A percentile compares a stretch with the other conserved stretches of the same genome.
Conservation (phyloP, 2,888 invertebrate species). For the Drosophila mettleri region DNA sequence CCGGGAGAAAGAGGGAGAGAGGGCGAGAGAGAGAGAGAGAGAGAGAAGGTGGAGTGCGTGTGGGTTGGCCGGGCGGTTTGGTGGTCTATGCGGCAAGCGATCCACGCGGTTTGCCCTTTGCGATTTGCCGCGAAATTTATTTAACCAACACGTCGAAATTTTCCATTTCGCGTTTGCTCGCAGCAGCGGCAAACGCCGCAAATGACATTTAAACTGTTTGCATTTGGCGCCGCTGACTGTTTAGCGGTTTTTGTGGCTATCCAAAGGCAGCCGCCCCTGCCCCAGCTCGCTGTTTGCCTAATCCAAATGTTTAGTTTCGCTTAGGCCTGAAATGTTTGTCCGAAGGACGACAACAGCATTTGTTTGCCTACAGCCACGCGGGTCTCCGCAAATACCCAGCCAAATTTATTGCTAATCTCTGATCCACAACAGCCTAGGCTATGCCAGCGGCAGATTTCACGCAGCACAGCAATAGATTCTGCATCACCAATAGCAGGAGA, state of each 20-base stretch:
- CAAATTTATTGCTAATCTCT: constrained; percentile 1
- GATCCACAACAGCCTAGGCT: no score
- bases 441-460: no score
- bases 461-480: neutral
- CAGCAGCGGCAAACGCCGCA: constrained; percentile 30
- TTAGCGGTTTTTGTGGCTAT: constrained; percentile 68
- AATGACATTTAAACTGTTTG: constrained; percentile 76
- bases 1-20: neutral
- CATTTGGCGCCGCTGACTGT: constrained; percentile 60
- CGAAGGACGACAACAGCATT: neutral
- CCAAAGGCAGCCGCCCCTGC: neutral
- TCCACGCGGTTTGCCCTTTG: constrained; percentile 36
- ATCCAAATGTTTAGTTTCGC: constrained; percentile 60
- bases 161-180: constrained; percentile 34
- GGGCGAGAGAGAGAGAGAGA: neutral
- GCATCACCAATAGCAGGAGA: neutral
- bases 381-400: neutral
- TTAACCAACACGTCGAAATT: constrained; percentile 53
- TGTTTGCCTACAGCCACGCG: neutral
- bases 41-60: no score
- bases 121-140: constrained; percentile 52
- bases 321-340: constrained; percentile 10
- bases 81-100: neutral
- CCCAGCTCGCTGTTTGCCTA: constrained; percentile 24
- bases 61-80: no score